Conservation (phyloP, 1,140 invertebrate genomes). For the Trissolcus basalis region DNA sequence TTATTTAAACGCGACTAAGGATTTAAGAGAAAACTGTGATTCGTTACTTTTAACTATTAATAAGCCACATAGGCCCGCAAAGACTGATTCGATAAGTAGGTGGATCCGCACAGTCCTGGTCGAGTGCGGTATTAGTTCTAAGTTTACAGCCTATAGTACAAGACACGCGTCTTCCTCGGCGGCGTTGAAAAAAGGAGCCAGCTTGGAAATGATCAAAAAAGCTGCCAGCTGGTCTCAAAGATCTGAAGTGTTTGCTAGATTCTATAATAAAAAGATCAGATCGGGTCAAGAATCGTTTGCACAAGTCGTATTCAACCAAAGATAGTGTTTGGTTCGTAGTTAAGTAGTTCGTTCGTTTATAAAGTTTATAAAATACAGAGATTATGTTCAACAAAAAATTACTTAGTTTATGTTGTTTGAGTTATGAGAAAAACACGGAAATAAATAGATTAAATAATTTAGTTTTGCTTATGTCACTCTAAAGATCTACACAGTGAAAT, state of each 20-base stretch:
- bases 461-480: not conserved
- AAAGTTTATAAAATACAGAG: not conserved
- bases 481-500: not conserved
- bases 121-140: conserved; percentile 39
- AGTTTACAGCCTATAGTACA: conserved; percentile 45
- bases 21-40: not conserved
- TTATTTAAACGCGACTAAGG: conserved; percentile 11
- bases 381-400: not conserved
- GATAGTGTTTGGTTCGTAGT: not conserved
- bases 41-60: not conserved
- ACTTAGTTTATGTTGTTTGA: no score
- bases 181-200: conserved; percentile 8
- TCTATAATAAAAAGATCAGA: conserved; percentile 14
- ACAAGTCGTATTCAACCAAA: not conserved
- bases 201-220: conserved; percentile 6
- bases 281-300: not conserved
- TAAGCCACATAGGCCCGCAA: not conserved
- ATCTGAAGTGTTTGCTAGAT: conserved; percentile 2
- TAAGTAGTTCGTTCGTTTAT: conserved; percentile 1
- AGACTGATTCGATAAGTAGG: conserved; percentile 10
- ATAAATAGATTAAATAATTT: not conserved
- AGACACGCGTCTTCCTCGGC: conserved; percentile 25
- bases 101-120: conserved; percentile 35
- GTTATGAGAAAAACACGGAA: not conserved
- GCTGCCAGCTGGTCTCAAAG: conserved; percentile 8